Evolutionary conservation across 1,140 invertebrate species (phyloP).

Genomic region (Marisa cornuarietis): DNA sequence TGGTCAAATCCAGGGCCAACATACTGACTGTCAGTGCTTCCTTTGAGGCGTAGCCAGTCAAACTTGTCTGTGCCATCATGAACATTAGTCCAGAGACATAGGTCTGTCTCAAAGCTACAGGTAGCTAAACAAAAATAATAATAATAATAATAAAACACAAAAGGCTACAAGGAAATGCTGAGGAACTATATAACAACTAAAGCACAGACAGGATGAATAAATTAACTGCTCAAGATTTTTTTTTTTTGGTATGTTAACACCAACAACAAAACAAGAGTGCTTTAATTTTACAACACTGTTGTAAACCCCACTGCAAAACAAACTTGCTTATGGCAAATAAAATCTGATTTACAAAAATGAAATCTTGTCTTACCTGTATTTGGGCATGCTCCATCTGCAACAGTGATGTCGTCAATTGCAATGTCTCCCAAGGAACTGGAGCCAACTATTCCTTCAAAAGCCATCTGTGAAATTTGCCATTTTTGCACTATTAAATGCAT

Average conservation of each 20-base stretch:
- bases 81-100: constrained; percentile 56
- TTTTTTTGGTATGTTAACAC: no score
- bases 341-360: not conserved
- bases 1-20: constrained; percentile 58
- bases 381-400: constrained; percentile 12
- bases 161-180: no score
- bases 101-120: constrained; percentile 55
- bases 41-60: constrained; percentile 56
- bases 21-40: constrained; percentile 38
- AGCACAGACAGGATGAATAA: no score
- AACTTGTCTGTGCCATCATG: constrained; percentile 50
- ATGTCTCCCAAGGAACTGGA: constrained; percentile 57
- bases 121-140: constrained; percentile 25
- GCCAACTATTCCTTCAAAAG: constrained; percentile 56
- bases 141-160: no score
- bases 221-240: no score
- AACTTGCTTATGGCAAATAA: no score
- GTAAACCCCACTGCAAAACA: no score
- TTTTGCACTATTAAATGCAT: no score
- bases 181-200: no score
- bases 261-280: no score
- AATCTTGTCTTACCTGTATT: constrained; percentile 13
- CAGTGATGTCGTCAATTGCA: constrained; percentile 60
- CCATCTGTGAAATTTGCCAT: constrained; percentile 40
- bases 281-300: no score